Base-by-base conservation (phyloP, 2,797 vertebrate species). In the Oreochromis mossambicus region DNA sequence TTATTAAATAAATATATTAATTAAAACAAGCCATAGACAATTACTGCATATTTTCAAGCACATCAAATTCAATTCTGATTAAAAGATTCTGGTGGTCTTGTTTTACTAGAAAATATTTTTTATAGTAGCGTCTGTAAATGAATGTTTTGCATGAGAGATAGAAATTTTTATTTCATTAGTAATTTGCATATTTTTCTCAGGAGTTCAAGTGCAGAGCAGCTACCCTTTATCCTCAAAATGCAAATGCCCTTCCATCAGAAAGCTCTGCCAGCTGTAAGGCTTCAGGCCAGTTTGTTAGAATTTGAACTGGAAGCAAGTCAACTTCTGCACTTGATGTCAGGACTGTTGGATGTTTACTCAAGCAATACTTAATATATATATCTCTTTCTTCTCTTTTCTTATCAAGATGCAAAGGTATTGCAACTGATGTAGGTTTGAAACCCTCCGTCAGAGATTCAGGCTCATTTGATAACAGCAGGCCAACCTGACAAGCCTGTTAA, bases 271-370 rank as follows among this genome's bases (percentile, higher is more conserved):
- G 76, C 82, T 80, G 51, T 46, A 75, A 77, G 73, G 78, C 86
- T 89, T 68, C 78, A 52, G 80, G 66, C 77, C 82, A 82, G 77
- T 88, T 82, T 82, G 26, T 80, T 82, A 68, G 82, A 85, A 82
- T 34, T 77, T 77, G 26, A 68, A 66, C 82, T 84, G 77, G 84
- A 87, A 81, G 75, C 81, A 70, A 87, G 80, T 87, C 86, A 84
- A 66, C n/a, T 56, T 83, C 29, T 21, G 34, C 77, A 79, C 48
- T 52, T 82, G 48, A 78, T 56, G 43, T 80, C 9, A 3, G n/a
- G 46, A 17, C 8, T 24, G 63, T 43, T 78, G 36, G 80, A 63
- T 85, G 70, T 84, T 85, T 75, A 78, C 68, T 84, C 50, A 38
- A 83, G 81, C 52, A 51, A 48, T 66, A 34, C 80, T 88, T 77